phyloP scores from a whole-genome alignment of 2,888 invertebrate genomes.

The Ectemnius lituratus region DNA sequence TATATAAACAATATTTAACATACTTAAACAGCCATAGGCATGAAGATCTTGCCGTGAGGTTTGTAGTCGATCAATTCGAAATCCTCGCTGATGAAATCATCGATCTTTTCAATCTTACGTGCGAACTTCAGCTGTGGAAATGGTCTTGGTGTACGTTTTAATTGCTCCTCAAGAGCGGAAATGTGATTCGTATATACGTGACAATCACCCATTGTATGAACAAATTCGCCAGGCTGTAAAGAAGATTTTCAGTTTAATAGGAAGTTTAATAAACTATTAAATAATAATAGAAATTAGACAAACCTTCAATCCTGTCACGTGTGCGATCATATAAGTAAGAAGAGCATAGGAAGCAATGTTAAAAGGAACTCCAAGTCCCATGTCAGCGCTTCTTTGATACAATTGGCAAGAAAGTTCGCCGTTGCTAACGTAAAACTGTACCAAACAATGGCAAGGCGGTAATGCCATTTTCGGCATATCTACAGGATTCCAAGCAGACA shows the following conservation, averaged over 20 bases:
- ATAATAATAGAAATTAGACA: background rate
- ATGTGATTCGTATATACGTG: constrained; percentile 96
- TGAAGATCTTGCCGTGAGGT: constrained; percentile 92
- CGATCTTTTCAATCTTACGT: constrained; percentile 86
- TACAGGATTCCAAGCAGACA: constrained; percentile 96
- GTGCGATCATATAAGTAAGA: constrained; percentile 96
- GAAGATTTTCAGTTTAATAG: background rate
- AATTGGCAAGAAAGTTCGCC: constrained; percentile 93
- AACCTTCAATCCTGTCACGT: constrained; percentile 93
- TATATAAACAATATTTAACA: background rate
- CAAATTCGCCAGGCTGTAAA: constrained; percentile 91
- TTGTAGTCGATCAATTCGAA: constrained; percentile 91
- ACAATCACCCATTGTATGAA: constrained; percentile 96
- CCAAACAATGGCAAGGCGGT: constrained; percentile 97
- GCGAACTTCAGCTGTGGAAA: constrained; percentile 91
- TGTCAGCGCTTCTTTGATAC: constrained; percentile 98
- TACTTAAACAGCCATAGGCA: constrained; percentile 94
- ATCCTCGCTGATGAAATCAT: constrained; percentile 92
- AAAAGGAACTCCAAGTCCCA: constrained; percentile 99
- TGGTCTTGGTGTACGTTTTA: constrained; percentile 86
- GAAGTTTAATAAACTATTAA: constrained; percentile 8
- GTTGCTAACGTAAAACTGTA: constrained; percentile 94
- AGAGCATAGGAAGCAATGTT: constrained; percentile 98
- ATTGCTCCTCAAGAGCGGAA: constrained; percentile 88
- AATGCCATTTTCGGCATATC: constrained; percentile 95